Conservation (phyloP, 2,888 invertebrate species). For the Dorcus hopei region DNA sequence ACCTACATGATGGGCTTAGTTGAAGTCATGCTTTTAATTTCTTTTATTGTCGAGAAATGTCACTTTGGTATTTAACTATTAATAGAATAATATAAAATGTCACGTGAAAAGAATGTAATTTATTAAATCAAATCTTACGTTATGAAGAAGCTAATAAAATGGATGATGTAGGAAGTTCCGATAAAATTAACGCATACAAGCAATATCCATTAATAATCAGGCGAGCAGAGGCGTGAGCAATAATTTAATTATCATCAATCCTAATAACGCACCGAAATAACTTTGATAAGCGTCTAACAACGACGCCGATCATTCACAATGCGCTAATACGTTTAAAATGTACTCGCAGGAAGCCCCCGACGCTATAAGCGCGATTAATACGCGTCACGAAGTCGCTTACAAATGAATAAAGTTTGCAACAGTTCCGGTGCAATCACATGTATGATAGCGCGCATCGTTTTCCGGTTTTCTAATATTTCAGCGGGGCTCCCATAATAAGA, state of each 20-base stretch:
- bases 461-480: conserved; percentile 17
- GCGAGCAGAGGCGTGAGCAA: conserved; percentile 18
- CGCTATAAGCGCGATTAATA: conserved; percentile 17
- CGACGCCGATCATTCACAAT: conserved; percentile 14
- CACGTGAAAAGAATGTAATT: too few species aligned
- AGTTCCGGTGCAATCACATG: conserved; percentile 1
- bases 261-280: conserved; percentile 29
- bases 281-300: conserved; percentile 29
- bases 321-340: conserved; percentile 11
- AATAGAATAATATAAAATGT: too few species aligned
- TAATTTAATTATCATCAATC: conserved; percentile 31
- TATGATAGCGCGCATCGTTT: conserved; percentile 1
- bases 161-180: background rate
- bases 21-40: too few species aligned
- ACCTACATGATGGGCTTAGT: too few species aligned
- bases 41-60: too few species aligned
- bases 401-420: conserved; percentile 23
- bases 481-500: conserved; percentile 28
- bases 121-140: too few species aligned
- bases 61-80: too few species aligned
- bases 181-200: conserved; percentile 10
- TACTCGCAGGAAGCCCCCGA: conserved; percentile 12
- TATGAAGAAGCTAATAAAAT: too few species aligned
- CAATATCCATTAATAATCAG: conserved; percentile 26
- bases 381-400: conserved; percentile 20